Evolutionary conservation across 1,140 invertebrate species (phyloP), one percentile per base, ranked within the genome.

Genomic region (Achroia grisella): DNA sequence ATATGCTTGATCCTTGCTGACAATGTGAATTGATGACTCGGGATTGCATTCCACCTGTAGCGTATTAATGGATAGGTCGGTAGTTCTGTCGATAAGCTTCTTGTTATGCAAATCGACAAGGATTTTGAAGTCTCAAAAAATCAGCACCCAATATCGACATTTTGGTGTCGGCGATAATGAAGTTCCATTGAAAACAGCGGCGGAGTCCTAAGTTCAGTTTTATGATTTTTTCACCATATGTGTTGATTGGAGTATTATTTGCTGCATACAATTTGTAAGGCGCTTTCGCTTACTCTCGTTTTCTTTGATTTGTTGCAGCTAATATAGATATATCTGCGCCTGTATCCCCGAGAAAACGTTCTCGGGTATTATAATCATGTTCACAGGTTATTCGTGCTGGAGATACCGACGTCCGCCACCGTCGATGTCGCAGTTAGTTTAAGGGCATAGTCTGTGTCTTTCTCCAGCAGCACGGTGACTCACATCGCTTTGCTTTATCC

Each of bases 121-220:
- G 4, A 64, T 35, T n/a, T 55, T 45, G 39, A 35, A 49, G 15
- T 57, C 29, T 8, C 36, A 34, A 41, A 49, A 75, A 73, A 50
- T 73, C 67, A 10, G 61, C 64, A 11, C 70, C 68, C 13, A 78
- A 31, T 10, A 73, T 78, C 4, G 70, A 62, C 11, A 47, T 55
- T 15, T 54, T 57, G 8, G 74, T 54, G 39, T 71, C 61, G 8
- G 70, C 67, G 2, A 75, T 33, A n/a, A 67, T 39, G 41, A 75
- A 78, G 12, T 42, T 44, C 68, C 68, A 74, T 14, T 8, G 6
- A 31, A 64, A 64, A 11, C 27, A 12, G 6, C 67, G 44, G 4
- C 56, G 52, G 6, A 69, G 42, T n/a, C 28, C 28, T 10, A 29
- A 29, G 28, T 29, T 29, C 28, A 29, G 10, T 29, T 4, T 29